These are phyloP conservation scores for Heterocephalus glaber DNA, from an alignment of 2,113 vertebrate genomes.

Conservation along the genomic window DNA sequence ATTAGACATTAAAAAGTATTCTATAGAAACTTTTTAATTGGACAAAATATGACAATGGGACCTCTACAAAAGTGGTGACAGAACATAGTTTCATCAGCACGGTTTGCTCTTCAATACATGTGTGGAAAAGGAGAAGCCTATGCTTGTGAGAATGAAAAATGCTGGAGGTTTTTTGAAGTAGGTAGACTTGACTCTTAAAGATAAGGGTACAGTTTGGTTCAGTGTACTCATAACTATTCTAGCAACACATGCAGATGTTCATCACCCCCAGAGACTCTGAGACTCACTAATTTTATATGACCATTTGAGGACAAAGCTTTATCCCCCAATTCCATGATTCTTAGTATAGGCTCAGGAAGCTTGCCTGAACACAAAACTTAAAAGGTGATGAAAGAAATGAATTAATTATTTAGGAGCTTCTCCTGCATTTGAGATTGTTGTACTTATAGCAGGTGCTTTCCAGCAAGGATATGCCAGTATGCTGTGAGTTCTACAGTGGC, in stretches of 20 bases:
- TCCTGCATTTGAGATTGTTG: not conserved
- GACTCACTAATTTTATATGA: not conserved
- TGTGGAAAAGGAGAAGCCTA: not conserved
- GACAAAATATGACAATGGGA: not conserved
- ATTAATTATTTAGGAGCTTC: conserved; percentile 1
- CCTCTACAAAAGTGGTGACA: not conserved
- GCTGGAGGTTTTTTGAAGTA: not conserved
- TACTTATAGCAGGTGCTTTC: not conserved
- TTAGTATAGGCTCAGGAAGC: not conserved
- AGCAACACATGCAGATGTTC: not conserved
- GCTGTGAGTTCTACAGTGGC: not conserved
- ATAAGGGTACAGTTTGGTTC: not conserved
- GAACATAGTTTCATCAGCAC: not conserved
- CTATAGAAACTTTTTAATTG: conserved; percentile 34
- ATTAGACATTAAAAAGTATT: not conserved
- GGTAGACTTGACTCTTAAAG: not conserved
- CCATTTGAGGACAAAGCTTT: not conserved
- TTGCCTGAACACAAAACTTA: not conserved
- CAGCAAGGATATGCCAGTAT: not conserved
- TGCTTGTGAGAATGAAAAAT: not conserved
- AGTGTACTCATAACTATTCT: not conserved
- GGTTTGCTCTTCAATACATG: not conserved
- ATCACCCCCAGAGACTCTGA: not conserved
- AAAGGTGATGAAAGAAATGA: not conserved
- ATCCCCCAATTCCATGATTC: not conserved